Evolutionary conservation across 1,140 invertebrate species (phyloP), one percentile per base, ranked within the genome.

Genomic region (Pogonomyrmex californicus): DNA sequence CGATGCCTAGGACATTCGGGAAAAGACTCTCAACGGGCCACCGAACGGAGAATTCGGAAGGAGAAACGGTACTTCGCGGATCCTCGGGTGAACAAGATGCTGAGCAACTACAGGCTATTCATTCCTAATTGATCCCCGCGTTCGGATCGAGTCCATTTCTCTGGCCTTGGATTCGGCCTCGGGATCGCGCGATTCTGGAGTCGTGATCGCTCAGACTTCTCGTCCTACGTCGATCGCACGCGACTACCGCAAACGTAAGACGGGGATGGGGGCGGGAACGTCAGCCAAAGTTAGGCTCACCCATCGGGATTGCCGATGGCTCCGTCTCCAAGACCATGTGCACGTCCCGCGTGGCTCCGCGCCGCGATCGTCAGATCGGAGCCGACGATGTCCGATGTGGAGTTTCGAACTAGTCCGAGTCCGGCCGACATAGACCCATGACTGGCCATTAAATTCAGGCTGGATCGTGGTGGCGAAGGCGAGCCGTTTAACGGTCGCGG

Each of bases 401-500:
- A 17, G 23, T 1, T 10, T 4, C 58, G 60, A 23, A 12, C n/a
- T 23, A 23, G 17, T 51, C 23, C 38, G 23, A 49, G 38, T 60
- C 4, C 30, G 5, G 38, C 9, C 30, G 3, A 54, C 23, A 23
- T 23, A 23, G 23, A 6, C 12, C 10, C 63, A n/a, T 23, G 47
- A 7, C 36, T 6, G n/a, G 12, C 62, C 17, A 65, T 65, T 17
- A 65, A 23, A 65, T 65, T 17, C 36, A 41, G 62, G 17, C 36
- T 12, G 47, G 33, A 66, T 78, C 76, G 23, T 23, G 76, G 62
- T 65, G 23, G 30, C 17, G 33, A 78, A 38, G 30, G 33, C 77
- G 23, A 70, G 33, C 47, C 23, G 51, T 68, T 68, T 81, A 68
- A 68, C 63, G 77, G 63, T 81, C 62, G 36, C 77, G 77, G 14